These are phyloP conservation scores for Pseudolycoriella hygida DNA, from an alignment of 2,888 invertebrate genomes.

Conservation along the genomic window DNA sequence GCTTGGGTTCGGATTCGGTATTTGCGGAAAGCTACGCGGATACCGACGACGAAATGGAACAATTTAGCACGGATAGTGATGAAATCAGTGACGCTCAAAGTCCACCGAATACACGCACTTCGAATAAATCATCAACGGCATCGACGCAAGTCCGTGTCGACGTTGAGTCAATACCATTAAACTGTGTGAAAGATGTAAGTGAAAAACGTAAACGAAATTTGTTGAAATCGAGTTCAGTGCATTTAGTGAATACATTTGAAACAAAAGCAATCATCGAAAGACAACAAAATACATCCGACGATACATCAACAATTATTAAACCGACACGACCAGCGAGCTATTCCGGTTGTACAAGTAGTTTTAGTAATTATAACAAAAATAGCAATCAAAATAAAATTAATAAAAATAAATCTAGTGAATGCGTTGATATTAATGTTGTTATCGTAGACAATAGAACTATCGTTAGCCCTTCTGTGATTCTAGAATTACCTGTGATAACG, in stretches of 20 bases:
- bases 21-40: slow-evolving; percentile 54
- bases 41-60: slow-evolving; percentile 71
- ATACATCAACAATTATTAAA: background rate
- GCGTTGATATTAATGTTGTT: slow-evolving; percentile 1
- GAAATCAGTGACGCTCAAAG: slow-evolving; percentile 26
- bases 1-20: slow-evolving; percentile 62
- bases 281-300: slow-evolving; percentile 2
- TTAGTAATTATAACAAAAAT: background rate
- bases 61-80: slow-evolving; percentile 69
- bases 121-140: background rate
- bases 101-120: slow-evolving; percentile 16
- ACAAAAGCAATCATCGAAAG: slow-evolving; percentile 9
- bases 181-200: background rate
- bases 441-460: background rate
- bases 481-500: slow-evolving; percentile 27
- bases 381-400: background rate
- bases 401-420: background rate
- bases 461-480: slow-evolving; percentile 21
- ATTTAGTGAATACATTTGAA: slow-evolving; percentile 6
- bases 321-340: background rate
- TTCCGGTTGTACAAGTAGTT: slow-evolving; percentile 1
- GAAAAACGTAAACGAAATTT: background rate
- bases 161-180: background rate
- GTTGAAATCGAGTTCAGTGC: slow-evolving; percentile 1
- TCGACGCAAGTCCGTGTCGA: background rate